Percentiles rank a stretch among this genome's conserved stretches.
phyloP scores from a whole-genome alignment of 2,888 invertebrate genomes.

The Leptura quadrifasciata region DNA sequence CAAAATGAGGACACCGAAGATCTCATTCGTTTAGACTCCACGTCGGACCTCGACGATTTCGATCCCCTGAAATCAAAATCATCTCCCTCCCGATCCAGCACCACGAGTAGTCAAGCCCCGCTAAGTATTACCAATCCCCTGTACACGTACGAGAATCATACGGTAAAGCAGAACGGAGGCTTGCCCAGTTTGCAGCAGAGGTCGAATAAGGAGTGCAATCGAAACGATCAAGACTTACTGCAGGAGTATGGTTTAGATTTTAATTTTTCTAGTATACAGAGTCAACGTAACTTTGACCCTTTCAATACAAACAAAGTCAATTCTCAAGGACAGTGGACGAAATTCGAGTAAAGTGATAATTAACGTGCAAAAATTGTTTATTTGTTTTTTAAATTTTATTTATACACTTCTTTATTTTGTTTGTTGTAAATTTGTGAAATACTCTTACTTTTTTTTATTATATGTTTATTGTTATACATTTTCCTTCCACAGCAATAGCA shows the following conservation, averaged over 20 bases:
- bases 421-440: slow-evolving; percentile 42
- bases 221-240: slow-evolving; percentile 80
- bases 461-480: slow-evolving; percentile 50
- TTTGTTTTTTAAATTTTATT: slow-evolving; percentile 55
- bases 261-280: slow-evolving; percentile 67
- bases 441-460: slow-evolving; percentile 46
- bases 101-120: slow-evolving; percentile 69
- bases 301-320: slow-evolving; percentile 71
- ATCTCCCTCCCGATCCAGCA: slow-evolving; percentile 58
- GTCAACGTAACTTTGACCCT: slow-evolving; percentile 66
- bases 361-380: slow-evolving; percentile 48
- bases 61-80: slow-evolving; percentile 78
- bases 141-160: slow-evolving; percentile 73
- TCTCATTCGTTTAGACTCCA: slow-evolving; percentile 81
- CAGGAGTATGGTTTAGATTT: slow-evolving; percentile 86
- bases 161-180: slow-evolving; percentile 72
- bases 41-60: slow-evolving; percentile 81
- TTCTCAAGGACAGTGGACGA: slow-evolving; percentile 78
- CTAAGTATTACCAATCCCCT: slow-evolving; percentile 75
- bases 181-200: slow-evolving; percentile 65
- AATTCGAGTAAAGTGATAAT: slow-evolving; percentile 74
- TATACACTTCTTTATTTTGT: slow-evolving; percentile 50
- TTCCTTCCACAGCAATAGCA: slow-evolving; percentile 42
- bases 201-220: slow-evolving; percentile 48
- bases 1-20: slow-evolving; percentile 75